Base-by-base conservation (phyloP, 2,888 invertebrate species). In the Agrochola litura region DNA sequence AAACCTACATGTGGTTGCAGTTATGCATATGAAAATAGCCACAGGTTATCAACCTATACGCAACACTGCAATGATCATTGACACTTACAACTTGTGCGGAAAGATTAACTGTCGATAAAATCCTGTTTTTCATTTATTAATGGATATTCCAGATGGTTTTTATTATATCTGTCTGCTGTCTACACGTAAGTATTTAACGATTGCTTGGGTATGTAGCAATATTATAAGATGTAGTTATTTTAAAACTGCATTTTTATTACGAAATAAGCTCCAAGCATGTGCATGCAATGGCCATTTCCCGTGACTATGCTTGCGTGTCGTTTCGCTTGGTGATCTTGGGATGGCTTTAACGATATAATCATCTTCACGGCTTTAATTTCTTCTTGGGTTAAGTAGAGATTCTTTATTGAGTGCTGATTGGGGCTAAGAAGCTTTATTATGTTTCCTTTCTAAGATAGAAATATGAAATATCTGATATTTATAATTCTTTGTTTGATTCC, bases 281-380 rank as follows among this genome's bases (percentile, higher is more conserved):
- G 25, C 56, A 67, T 73, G 75, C 69, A 61, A 67, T 78, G 63
- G 70, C 78, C 70, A 85, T 63, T 85, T 84, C 83, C 83, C 79
- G 69, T 85, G 85, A 70, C 83, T 84, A 69, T 43, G 52, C 52
- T 76, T 76, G 85, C 85, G 83, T 84, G 83, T 61, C 85, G 83
- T 78, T 76, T 78, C 83, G 83, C 82, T 71, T 75, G 61, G 66
- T 75, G 85, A 79, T 78, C 82, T 75, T 82, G 22, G 52, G 52
- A 67, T 72, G 64, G 54, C 52, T 64, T 75, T 85, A 69, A 71
- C 60, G 56, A 78, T 81, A 73, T 73, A 75, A 78, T 82, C 56
- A 73, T 84, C 75, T 84, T 78, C 64, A 85, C 74, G 85, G 78
- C 61, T 83, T 69, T 78, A 70, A 82, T 85, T 75, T 25, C 14